phyloP scores from a whole-genome alignment of 2,888 invertebrate species.

The Ceriagrion tenellum region DNA sequence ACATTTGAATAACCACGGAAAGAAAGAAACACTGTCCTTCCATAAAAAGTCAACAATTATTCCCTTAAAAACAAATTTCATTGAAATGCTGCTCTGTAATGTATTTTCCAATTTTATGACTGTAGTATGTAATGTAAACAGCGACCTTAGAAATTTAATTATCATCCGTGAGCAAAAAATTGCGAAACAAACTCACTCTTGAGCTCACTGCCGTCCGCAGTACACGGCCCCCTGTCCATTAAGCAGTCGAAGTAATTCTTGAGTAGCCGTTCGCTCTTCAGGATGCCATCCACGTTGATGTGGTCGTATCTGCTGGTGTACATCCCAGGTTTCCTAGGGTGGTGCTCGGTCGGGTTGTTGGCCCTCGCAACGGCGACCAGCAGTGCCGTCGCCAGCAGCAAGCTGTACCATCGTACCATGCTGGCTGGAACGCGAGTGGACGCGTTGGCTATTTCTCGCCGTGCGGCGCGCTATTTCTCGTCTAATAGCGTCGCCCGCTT shows the following conservation, averaged over 20 bases:
- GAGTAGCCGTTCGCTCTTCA: conserved; percentile 85
- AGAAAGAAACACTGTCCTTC: too few species aligned
- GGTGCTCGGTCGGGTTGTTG: conserved; percentile 4
- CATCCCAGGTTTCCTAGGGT: conserved; percentile 53
- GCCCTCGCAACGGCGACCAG: not conserved
- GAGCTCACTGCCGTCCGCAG: conserved; percentile 86
- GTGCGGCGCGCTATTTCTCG: not conserved
- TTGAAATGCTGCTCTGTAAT: too few species aligned
- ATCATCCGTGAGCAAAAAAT: not conserved
- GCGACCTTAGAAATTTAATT: too few species aligned
- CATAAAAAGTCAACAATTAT: too few species aligned
- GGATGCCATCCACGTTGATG: conserved; percentile 84
- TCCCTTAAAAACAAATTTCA: too few species aligned
- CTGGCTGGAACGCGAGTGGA: not conserved
- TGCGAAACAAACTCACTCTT: conserved; percentile 82
- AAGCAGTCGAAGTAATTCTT: conserved; percentile 87
- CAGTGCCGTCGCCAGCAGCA: not conserved
- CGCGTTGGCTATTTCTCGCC: too few species aligned
- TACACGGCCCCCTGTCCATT: conserved; percentile 84
- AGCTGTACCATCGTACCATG: not conserved
- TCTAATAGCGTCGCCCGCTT: not conserved
- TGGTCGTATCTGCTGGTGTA: conserved; percentile 84
- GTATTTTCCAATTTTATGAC: too few species aligned
- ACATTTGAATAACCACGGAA: too few species aligned
- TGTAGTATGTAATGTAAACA: too few species aligned